phyloP scores from a whole-genome alignment of 2,797 vertebrate genomes.

The Hydrolagus colliei region DNA sequence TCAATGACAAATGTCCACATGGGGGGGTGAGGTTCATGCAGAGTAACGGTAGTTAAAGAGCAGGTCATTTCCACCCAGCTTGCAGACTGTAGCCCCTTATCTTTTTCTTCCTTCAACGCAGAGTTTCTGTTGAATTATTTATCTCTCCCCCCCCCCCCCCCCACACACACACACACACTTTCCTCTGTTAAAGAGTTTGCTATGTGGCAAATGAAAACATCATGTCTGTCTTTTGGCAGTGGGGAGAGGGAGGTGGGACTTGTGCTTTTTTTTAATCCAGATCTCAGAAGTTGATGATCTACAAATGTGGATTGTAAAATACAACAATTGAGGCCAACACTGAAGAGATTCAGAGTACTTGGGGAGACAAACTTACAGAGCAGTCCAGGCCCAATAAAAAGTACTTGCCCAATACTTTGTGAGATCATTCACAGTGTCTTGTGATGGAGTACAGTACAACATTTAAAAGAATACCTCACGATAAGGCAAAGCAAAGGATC shows the following conservation, averaged over 20 bases:
- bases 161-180: no score
- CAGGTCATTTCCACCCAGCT: no score
- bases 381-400: neutral
- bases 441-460: neutral
- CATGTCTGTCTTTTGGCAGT: neutral
- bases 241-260: neutral
- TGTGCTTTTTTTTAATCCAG: neutral
- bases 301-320: neutral
- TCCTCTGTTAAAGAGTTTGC: neutral
- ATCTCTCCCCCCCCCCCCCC: neutral
- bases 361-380: no score
- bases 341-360: neutral
- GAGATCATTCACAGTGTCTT: neutral
- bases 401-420: no score
- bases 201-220: slow-evolving; percentile 13
- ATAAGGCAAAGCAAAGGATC: no score
- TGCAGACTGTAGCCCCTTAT: no score
- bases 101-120: no score
- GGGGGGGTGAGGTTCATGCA: no score
- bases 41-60: no score
- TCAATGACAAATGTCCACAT: no score
- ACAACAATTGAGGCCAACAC: neutral
- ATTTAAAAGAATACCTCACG: neutral
- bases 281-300: slow-evolving; percentile 21
- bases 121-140: neutral